Evolutionary conservation across 2,888 invertebrate species (phyloP), one percentile per base, ranked within the genome.

Genomic region (Mellilla xanthometata): DNA sequence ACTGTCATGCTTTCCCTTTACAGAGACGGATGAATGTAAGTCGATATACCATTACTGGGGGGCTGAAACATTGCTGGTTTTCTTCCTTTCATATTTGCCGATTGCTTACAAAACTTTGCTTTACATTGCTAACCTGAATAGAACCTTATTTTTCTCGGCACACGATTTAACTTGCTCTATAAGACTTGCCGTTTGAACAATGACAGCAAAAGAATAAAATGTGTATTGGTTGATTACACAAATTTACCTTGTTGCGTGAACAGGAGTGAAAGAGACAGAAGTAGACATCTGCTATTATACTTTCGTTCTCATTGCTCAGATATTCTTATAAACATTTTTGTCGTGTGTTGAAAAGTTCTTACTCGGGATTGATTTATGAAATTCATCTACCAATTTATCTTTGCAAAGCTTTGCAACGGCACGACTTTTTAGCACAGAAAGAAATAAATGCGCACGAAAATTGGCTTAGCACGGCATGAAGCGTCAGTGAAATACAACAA

Each of bases 1-100:
- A 75, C 77, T 85, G 72, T 83, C 84, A 78, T 87, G 86, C 87
- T 87, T 82, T 86, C 86, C 79, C 72, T 83, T 88, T 89, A 82
- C 88, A 89, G 88, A 87, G 63, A 76, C 84, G 87, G 88, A 88
- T 81, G 87, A 88, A 82, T 87, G 88, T 89, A 88, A 89, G 88
- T 87, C 71, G 66, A 76, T 72, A 72, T 74, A 68, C 78, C 72
- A 81, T 76, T 68, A 75, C 69, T 65, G 66, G 67, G 75, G 73
- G 81, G 72, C 76, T 81, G 78, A 69, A 59, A 72, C 58, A 65
- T 52, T 65, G 73, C 77, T 79, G 77, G 76, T 77, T 72, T 66
- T 71, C 56, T 63, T 71, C 68, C 65, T 76, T 72, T 76, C 75
- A 80, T 76, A 64, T 68, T 4, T 8, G 15, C 15, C 60, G 66